A percentile compares a stretch with the other conserved stretches of the same genome.
These are phyloP conservation scores for Rhineura floridana DNA, from an alignment of 2,113 vertebrate genomes.

Conservation along the genomic window DNA sequence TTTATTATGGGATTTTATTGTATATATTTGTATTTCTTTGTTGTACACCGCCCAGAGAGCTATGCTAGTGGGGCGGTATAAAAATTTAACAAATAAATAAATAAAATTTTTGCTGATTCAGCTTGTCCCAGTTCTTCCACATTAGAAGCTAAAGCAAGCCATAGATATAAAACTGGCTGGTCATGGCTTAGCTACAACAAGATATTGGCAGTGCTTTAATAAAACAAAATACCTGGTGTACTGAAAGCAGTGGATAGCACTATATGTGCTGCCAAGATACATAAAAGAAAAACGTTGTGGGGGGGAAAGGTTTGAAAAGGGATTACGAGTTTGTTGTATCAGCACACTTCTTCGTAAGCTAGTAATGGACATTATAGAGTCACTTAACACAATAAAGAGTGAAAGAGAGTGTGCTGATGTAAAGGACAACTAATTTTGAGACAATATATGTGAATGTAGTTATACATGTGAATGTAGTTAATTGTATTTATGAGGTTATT, in stretches of 20 bases:
- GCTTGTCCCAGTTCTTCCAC: background rate
- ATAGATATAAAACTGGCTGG: background rate
- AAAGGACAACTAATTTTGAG: background rate
- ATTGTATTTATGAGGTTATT: slow-evolving; percentile 32
- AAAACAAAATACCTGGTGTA: background rate
- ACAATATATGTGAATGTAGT: background rate
- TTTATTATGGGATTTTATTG: too few species aligned
- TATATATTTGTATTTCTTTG: too few species aligned
- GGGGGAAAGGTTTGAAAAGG: background rate
- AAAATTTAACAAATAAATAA: too few species aligned
- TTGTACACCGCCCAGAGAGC: too few species aligned
- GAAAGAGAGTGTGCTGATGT: too few species aligned
- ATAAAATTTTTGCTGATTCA: background rate
- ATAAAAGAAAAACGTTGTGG: background rate
- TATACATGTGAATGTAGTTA: background rate
- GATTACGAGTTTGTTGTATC: background rate
- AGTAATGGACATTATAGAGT: background rate
- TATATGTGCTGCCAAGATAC: background rate
- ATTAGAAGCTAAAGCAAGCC: background rate
- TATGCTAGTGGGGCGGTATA: too few species aligned
- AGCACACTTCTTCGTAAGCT: background rate
- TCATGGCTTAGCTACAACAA: background rate
- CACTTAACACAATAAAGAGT: background rate
- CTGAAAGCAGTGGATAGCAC: background rate
- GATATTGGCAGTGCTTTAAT: background rate